phyloP scores from a whole-genome alignment of 2,113 vertebrate genomes.

The Otolemur garnettii region DNA sequence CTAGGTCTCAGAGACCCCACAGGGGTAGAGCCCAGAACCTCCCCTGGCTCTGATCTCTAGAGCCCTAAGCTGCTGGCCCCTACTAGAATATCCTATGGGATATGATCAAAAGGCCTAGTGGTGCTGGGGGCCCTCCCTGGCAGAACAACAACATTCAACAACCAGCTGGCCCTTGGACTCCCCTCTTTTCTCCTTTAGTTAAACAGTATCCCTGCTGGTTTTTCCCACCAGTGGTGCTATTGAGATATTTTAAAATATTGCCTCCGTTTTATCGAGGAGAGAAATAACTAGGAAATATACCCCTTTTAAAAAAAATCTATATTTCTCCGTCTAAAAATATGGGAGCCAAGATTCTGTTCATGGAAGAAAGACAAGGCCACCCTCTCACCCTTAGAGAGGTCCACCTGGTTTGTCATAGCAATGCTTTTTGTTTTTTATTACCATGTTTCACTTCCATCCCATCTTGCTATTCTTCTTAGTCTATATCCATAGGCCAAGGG shows the following conservation, averaged over 20 bases:
- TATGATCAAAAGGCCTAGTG: neutral
- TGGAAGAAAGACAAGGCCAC: constrained; percentile 65
- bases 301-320: constrained; percentile 51
- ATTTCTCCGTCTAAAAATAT: constrained; percentile 71
- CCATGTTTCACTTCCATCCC: neutral
- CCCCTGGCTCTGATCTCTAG: neutral
- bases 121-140: neutral
- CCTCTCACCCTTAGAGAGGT: constrained; percentile 44
- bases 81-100: neutral
- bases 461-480: constrained; percentile 59
- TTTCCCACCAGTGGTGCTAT: constrained; percentile 89
- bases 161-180: neutral
- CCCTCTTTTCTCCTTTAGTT: neutral
- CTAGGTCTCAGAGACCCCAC: neutral
- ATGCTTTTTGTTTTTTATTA: neutral
- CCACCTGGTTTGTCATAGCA: neutral
- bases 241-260: constrained; percentile 85
- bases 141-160: neutral
- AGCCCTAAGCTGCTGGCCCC: neutral
- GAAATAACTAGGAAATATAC: constrained; percentile 77
- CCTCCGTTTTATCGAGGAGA: constrained; percentile 90
- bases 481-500: neutral
- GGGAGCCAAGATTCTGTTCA: constrained; percentile 75
- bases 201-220: constrained; percentile 64
- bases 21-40: neutral